These are phyloP conservation scores for Hirtodrosophila histrioides DNA, from an alignment of 2,888 invertebrate species.

Conservation along the genomic window DNA sequence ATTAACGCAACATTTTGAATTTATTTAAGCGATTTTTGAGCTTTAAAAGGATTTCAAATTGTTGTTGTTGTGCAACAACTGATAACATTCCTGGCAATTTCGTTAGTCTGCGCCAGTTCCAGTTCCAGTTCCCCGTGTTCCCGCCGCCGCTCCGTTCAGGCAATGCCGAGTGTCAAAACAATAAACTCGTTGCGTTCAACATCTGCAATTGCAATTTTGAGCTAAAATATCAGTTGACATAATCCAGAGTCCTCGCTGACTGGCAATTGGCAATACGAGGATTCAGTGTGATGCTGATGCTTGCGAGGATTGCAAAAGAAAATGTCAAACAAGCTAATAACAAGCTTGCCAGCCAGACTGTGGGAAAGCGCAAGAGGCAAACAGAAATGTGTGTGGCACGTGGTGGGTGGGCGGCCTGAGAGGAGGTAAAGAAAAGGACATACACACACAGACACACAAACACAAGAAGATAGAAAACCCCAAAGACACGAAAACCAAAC, in stretches of 20 bases:
- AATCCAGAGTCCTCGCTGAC: constrained; percentile 14
- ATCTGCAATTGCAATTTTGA: constrained; percentile 7
- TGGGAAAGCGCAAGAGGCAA: background rate
- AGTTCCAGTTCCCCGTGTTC: too few relatives aligned
- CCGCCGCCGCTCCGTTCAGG: too few relatives aligned
- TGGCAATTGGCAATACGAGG: constrained; percentile 11
- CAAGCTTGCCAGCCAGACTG: constrained; percentile 24
- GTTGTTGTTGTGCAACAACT: too few relatives aligned
- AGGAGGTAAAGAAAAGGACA: too few relatives aligned
- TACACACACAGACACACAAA: background rate
- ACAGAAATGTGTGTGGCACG: background rate
- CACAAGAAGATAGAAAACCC: background rate
- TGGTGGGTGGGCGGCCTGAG: too few relatives aligned
- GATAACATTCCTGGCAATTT: background rate
- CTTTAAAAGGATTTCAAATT: background rate
- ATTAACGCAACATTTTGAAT: background rate
- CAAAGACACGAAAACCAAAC: constrained; percentile 7
- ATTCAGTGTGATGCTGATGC: constrained; percentile 10
- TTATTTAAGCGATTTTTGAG: too few relatives aligned
- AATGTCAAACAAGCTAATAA: constrained; percentile 60
- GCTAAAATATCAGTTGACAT: constrained; percentile 8
- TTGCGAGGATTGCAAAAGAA: constrained; percentile 38
- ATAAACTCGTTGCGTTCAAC: constrained; percentile 1
- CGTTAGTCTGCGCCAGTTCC: background rate
- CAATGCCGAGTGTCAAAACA: constrained; percentile 10